Evolutionary conservation across 1,140 invertebrate genomes (phyloP).

Genomic region (Zaprionus capensis): DNA sequence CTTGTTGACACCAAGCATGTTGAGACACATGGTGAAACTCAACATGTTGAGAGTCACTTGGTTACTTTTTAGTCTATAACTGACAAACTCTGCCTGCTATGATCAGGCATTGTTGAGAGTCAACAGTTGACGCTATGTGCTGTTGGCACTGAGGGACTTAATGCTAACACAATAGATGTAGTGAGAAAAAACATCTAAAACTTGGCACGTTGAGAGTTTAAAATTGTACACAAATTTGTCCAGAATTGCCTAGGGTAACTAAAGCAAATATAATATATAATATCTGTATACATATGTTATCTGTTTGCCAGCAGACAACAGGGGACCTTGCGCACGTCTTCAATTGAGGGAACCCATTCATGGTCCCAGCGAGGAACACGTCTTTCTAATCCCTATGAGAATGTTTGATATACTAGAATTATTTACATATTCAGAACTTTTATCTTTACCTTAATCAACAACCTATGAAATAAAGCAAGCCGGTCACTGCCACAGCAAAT

Average conservation of each 20-base stretch:
- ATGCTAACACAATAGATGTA: no score
- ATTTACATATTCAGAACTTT: background rate
- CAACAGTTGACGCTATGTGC: no score
- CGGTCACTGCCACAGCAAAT: background rate
- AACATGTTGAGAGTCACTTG: no score
- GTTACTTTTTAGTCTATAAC: no score
- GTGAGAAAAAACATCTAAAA: no score
- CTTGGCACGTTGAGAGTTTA: no score
- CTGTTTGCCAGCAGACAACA: conserved; percentile 15
- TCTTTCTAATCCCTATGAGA: background rate
- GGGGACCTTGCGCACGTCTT: background rate
- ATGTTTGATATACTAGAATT: background rate
- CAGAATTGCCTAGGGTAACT: background rate
- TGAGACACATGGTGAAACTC: no score
- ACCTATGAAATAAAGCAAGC: background rate
- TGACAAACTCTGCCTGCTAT: no score
- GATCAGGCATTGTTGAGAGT: no score
- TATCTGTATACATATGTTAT: background rate
- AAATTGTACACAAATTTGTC: background rate
- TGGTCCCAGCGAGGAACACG: background rate
- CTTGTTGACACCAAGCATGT: no score
- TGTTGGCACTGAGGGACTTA: no score
- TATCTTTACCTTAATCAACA: no score
- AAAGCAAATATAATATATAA: background rate
- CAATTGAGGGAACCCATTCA: background rate